A percentile compares a stretch with the other conserved stretches of the same genome.
phyloP scores from a whole-genome alignment of 2,797 vertebrate genomes.

The Labeo calbasu region DNA sequence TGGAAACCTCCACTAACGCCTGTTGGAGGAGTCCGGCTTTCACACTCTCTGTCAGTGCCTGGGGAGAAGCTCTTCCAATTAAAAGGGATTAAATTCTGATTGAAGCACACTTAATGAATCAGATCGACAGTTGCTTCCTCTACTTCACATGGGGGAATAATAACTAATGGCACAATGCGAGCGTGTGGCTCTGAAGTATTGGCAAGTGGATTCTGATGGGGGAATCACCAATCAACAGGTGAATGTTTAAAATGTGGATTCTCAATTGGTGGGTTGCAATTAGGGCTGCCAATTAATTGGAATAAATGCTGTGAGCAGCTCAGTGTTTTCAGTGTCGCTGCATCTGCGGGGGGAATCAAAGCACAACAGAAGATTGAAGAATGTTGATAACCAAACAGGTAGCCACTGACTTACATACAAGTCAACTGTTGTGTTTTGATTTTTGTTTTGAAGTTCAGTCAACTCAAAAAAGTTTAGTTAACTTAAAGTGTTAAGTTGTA shows the following conservation, averaged over 20 bases:
- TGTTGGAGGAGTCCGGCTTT: constrained; percentile 19
- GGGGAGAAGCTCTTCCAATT: constrained; percentile 55
- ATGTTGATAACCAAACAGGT: too few relatives aligned
- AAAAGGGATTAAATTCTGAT: constrained; percentile 59
- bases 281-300: not conserved
- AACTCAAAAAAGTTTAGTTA: too few relatives aligned
- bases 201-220: not conserved
- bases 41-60: constrained; percentile 26
- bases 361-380: too few relatives aligned
- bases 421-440: not conserved
- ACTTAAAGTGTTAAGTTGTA: too few relatives aligned
- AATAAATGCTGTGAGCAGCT: not conserved
- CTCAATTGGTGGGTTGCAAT: not conserved
- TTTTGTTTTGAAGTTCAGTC: not conserved
- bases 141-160: constrained; percentile 30
- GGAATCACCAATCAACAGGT: not conserved
- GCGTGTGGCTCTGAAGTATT: not conserved
- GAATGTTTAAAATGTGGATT: not conserved
- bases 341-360: too few relatives aligned
- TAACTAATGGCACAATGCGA: not conserved
- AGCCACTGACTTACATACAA: too few relatives aligned
- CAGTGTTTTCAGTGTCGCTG: not conserved
- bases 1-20: constrained; percentile 35
- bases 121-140: constrained; percentile 49
- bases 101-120: constrained; percentile 52